Evolutionary conservation across 2,797 vertebrate genomes (phyloP).

Genomic region (Spinibarbus caldwelli): DNA sequence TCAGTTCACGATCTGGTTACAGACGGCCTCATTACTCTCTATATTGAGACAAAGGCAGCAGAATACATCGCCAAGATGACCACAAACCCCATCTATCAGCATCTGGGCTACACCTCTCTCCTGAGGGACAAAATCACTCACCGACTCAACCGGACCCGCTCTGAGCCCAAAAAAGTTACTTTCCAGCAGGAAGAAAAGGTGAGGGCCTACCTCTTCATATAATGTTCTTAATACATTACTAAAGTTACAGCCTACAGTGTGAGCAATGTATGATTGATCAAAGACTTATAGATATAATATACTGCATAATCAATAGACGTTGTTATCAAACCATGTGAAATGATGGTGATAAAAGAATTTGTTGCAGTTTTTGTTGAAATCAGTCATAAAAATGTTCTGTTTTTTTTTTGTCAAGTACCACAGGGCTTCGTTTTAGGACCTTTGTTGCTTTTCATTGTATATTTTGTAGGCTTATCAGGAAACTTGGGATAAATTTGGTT

Average conservation of each 20-base stretch:
- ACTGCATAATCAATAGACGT: neutral
- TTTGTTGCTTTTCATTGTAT: neutral
- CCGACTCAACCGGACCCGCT: constrained; percentile 84
- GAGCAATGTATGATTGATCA: neutral
- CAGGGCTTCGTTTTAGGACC: neutral
- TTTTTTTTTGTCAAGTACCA: neutral
- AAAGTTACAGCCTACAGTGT: neutral
- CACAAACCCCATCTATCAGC: constrained; percentile 98
- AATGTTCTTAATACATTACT: neutral
- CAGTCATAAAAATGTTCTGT: neutral
- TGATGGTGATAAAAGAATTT: neutral
- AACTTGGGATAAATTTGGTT: neutral
- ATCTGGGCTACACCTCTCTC: constrained; percentile 93
- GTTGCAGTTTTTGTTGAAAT: neutral
- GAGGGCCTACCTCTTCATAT: constrained; percentile 59
- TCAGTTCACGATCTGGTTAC: constrained; percentile 98
- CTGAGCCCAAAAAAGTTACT: constrained; percentile 85
- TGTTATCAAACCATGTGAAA: neutral
- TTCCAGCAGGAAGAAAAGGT: constrained; percentile 91
- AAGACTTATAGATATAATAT: neutral
- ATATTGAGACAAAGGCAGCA: constrained; percentile 97
- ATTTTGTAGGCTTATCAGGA: neutral
- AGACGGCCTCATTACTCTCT: constrained; percentile 95
- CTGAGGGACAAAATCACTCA: constrained; percentile 92
- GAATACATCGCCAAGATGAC: constrained; percentile 99